Evolutionary conservation across 1,140 invertebrate genomes (phyloP).

Genomic region (Neodiprion pinetum): DNA sequence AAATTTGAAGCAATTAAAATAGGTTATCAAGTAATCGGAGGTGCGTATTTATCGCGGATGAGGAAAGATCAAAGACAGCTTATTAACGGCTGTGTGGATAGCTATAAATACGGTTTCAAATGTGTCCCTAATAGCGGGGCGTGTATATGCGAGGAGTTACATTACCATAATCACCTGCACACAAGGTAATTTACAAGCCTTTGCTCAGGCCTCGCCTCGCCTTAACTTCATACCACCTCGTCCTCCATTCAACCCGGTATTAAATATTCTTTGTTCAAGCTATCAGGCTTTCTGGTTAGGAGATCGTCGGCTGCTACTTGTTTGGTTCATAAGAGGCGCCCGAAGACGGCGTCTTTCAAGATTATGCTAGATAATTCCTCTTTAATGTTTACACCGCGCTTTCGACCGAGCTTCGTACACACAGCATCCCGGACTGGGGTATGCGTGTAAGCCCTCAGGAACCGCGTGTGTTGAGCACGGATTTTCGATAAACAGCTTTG

Average conservation of each 20-base stretch:
- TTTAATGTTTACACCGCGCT: neutral
- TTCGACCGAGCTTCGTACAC: neutral
- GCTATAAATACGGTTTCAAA: neutral
- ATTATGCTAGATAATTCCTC: neutral
- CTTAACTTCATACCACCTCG: neutral
- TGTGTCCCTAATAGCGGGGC: neutral
- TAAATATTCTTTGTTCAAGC: slow-evolving; percentile 6
- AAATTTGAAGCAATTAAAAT: too few species aligned
- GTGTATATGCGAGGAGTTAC: neutral
- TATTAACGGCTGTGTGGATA: neutral
- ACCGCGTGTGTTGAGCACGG: too few species aligned
- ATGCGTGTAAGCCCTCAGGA: too few species aligned
- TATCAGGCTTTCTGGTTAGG: neutral
- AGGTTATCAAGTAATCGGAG: too few species aligned
- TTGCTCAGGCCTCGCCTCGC: neutral
- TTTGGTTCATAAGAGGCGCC: neutral
- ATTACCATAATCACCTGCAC: slow-evolving; percentile 7
- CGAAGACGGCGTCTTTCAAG: neutral
- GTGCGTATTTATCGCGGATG: neutral
- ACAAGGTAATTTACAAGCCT: neutral
- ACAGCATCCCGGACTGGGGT: too few species aligned
- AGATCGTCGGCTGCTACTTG: neutral
- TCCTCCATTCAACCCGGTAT: neutral
- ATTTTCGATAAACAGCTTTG: too few species aligned
- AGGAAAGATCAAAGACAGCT: neutral